Conservation (phyloP, 2,888 invertebrate species). For the Erebia aethiops region DNA sequence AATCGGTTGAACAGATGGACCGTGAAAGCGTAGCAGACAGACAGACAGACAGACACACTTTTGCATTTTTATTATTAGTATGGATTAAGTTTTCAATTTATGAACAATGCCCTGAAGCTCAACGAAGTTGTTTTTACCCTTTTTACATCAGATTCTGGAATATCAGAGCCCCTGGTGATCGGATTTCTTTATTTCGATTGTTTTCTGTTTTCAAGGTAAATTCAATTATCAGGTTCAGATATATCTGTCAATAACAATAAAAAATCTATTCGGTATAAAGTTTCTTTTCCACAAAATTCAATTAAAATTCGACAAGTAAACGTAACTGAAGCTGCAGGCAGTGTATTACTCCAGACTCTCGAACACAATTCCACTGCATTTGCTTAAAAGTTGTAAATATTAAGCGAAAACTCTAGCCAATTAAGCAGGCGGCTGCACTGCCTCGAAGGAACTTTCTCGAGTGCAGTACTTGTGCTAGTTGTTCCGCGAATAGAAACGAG, state of each 20-base stretch:
- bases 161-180: constrained; percentile 1
- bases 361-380: constrained; percentile 61
- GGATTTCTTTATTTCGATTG: neutral
- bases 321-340: constrained; percentile 47
- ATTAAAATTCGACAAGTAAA: constrained; percentile 51
- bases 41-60: too few species aligned
- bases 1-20: too few species aligned
- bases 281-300: constrained; percentile 44
- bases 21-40: too few species aligned
- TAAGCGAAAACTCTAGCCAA: constrained; percentile 71
- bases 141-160: neutral
- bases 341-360: constrained; percentile 55
- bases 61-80: constrained; percentile 28
- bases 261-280: neutral
- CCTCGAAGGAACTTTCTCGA: constrained; percentile 62
- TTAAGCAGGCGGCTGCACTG: constrained; percentile 66
- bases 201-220: neutral
- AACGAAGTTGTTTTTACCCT: constrained; percentile 55
- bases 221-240: neutral
- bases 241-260: neutral
- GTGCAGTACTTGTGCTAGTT: constrained; percentile 50
- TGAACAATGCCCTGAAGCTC: constrained; percentile 55
- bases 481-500: constrained; percentile 57
- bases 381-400: constrained; percentile 71
- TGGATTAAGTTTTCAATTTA: constrained; percentile 62